These are phyloP conservation scores for Phaonia tiefii DNA, from an alignment of 2,888 invertebrate species.

Conservation along the genomic window DNA sequence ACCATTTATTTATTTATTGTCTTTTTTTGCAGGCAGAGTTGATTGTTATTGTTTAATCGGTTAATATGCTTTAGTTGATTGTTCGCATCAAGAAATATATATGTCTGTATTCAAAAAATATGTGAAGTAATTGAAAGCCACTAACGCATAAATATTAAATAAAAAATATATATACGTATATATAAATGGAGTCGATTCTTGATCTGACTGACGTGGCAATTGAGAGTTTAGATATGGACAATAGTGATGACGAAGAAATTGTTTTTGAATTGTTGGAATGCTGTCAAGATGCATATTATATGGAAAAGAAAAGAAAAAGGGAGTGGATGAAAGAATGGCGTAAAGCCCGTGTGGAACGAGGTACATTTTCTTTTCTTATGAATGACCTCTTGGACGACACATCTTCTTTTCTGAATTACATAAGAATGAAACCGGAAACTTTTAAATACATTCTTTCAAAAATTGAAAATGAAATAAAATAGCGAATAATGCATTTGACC, in stretches of 20 bases:
- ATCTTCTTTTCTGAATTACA: not conserved
- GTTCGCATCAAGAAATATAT: too few relatives aligned
- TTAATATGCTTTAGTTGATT: too few relatives aligned
- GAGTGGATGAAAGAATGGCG: slow-evolving; percentile 21
- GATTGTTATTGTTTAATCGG: too few relatives aligned
- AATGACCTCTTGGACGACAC: not conserved
- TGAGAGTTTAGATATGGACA: not conserved
- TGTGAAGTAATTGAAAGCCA: too few relatives aligned
- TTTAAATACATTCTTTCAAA: not conserved
- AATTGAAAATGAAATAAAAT: slow-evolving; percentile 20
- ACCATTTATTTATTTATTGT: too few relatives aligned
- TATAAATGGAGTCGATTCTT: too few relatives aligned
- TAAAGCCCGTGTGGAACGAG: not conserved
- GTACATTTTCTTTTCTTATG: slow-evolving; percentile 9
- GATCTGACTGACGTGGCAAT: not conserved
- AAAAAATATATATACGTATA: too few relatives aligned
- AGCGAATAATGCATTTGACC: too few relatives aligned
- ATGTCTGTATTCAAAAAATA: too few relatives aligned
- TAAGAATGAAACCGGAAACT: not conserved
- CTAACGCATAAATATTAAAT: too few relatives aligned
- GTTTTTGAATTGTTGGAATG: not conserved
- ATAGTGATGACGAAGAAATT: not conserved
- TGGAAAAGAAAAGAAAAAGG: slow-evolving; percentile 2
- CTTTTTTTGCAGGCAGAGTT: too few relatives aligned
- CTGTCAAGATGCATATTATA: not conserved